These are phyloP conservation scores for Tiaroga cobitis DNA, from an alignment of 2,797 vertebrate species.

Conservation along the genomic window DNA sequence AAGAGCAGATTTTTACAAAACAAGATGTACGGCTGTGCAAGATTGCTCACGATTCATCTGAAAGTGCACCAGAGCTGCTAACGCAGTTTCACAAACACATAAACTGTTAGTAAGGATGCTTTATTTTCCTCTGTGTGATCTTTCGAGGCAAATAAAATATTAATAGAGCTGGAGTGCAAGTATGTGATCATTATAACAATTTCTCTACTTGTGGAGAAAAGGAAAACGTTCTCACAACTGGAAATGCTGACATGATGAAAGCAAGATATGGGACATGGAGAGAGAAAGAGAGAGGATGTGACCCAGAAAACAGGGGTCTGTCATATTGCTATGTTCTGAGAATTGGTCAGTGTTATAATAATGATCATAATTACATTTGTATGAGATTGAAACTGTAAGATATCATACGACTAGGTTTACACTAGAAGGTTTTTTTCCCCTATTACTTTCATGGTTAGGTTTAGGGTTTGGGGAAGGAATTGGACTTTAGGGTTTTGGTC, in stretches of 20 bases:
- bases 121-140: slow-evolving; percentile 47
- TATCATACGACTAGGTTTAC: neutral
- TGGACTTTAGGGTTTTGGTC: neutral
- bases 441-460: neutral
- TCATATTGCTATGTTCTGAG: neutral
- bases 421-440: neutral
- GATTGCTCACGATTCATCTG: slow-evolving; percentile 3
- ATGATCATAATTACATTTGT: neutral
- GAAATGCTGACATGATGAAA: slow-evolving; percentile 72
- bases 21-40: neutral
- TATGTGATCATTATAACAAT: slow-evolving; percentile 77
- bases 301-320: slow-evolving; percentile 45
- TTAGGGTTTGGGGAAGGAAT: neutral
- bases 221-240: slow-evolving; percentile 65
- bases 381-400: neutral
- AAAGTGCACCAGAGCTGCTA: slow-evolving; percentile 5
- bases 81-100: slow-evolving; percentile 24
- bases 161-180: slow-evolving; percentile 67
- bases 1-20: slow-evolving; percentile 19
- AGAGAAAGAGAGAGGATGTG: slow-evolving; percentile 30
- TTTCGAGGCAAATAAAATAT: slow-evolving; percentile 72
- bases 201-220: slow-evolving; percentile 69
- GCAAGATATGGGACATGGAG: slow-evolving; percentile 57
- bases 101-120: slow-evolving; percentile 33
- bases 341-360: neutral